phyloP scores from a whole-genome alignment of 2,888 invertebrate genomes.

The Xylota segnis region DNA sequence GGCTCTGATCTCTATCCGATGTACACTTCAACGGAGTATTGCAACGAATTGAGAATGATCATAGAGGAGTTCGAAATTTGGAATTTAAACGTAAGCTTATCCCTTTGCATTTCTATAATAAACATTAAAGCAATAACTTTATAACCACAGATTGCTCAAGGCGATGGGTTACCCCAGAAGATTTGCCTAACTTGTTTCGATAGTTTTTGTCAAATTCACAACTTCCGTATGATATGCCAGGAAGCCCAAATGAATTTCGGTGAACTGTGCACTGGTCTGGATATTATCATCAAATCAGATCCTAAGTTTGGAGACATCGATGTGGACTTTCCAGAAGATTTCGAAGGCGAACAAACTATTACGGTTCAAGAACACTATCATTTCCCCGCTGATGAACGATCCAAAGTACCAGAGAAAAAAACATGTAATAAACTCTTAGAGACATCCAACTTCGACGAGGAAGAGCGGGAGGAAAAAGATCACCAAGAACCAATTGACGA shows the following conservation, averaged over 20 bases:
- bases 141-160: slow-evolving; percentile 41
- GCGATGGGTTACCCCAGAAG: slow-evolving; percentile 63
- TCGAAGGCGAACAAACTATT: slow-evolving; percentile 57
- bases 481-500: slow-evolving; percentile 29
- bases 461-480: background rate
- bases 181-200: slow-evolving; percentile 69
- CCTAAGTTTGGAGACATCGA: slow-evolving; percentile 28
- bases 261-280: slow-evolving; percentile 61
- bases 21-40: slow-evolving; percentile 56
- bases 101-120: background rate
- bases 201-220: slow-evolving; percentile 71
- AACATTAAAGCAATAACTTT: background rate
- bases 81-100: slow-evolving; percentile 55
- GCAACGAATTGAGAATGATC: slow-evolving; percentile 55
- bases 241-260: slow-evolving; percentile 65
- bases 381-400: no score
- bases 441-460: background rate
- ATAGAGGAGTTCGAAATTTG: slow-evolving; percentile 62
- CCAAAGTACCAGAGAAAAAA: background rate
- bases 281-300: slow-evolving; percentile 65
- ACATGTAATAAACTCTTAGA: slow-evolving; percentile 6
- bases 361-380: no score
- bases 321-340: slow-evolving; percentile 50
- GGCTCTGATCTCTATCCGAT: slow-evolving; percentile 53
- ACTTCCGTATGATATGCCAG: slow-evolving; percentile 63